phyloP scores from a whole-genome alignment of 2,797 vertebrate species.

The Lates japonicus region DNA sequence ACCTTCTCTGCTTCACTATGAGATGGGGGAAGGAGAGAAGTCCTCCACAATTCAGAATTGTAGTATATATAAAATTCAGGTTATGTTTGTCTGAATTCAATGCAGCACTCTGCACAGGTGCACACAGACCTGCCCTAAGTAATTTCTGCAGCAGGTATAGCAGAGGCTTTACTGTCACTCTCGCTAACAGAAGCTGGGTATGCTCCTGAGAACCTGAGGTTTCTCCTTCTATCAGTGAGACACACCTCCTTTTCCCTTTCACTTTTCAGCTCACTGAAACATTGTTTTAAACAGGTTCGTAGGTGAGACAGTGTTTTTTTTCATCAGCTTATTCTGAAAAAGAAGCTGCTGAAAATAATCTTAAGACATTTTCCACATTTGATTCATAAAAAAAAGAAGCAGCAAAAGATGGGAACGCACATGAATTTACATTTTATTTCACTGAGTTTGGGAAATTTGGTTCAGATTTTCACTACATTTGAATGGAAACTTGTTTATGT shows the following conservation, averaged over 20 bases:
- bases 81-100: constrained; percentile 3
- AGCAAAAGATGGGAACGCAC: not conserved
- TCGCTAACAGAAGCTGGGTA: not conserved
- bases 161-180: constrained; percentile 26
- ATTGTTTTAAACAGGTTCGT: not conserved
- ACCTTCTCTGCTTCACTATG: constrained; percentile 1
- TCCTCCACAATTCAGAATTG: constrained; percentile 9
- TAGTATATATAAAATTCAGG: not conserved
- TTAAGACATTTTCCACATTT: not conserved
- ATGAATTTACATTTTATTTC: no score
- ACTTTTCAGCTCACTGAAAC: not conserved
- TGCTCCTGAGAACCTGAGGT: constrained; percentile 18
- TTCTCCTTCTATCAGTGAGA: not conserved
- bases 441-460: no score
- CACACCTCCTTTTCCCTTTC: no score
- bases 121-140: constrained; percentile 8
- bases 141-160: constrained; percentile 14
- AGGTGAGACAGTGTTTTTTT: not conserved
- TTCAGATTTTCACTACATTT: no score
- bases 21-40: constrained; percentile 5
- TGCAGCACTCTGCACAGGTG: not conserved
- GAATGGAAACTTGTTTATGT: no score
- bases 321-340: constrained; percentile 1
- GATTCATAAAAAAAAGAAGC: not conserved
- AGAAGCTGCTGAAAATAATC: not conserved